Evolutionary conservation across 2,113 vertebrate species (phyloP), one percentile per base, ranked within the genome.

Genomic region (Indicator maculatus): DNA sequence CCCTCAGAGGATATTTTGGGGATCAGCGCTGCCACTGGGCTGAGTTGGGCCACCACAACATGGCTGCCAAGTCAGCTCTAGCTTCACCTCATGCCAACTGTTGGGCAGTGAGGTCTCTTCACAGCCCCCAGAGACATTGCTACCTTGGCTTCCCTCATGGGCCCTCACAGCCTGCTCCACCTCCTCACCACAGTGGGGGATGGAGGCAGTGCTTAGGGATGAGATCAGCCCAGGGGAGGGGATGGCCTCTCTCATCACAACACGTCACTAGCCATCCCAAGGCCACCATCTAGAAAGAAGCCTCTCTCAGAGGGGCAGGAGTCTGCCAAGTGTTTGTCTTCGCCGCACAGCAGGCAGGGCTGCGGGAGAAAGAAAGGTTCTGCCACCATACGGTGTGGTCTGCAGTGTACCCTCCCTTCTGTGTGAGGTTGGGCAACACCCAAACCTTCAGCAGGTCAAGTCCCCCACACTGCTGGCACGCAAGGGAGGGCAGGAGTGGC

Each of bases 331-430:
- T 1, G 1, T 44, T 58, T 58, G 5, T 39, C 44, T 47, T 66
- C 59, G 31, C 47, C 16, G 12, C 0, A 0, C 0, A 50, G 33
- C 58, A 18, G 17, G 26, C 79, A 79, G 9, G 41, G 31, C 31
- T 1, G 1, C 0, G 0, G 14, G 8, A 55, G 64, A 41, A 73
- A 24, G 27, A 36, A 55, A 60, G 12, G n/a, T 9, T 18, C 18
- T 56, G 27, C 8, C 3, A 5, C n/a, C 45, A 17, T 13, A 8
- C 44, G 18, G 28, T 3, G 6, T 1, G 38, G 8, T 8, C 67
- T 12, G 36, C n/a, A 28, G 56, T 0, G 0, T 28, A 14, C 38
- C 1, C 0, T 36, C 5, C 8, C 11, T 28, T 8, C n/a, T 2
- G 4, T 1, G 0, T 5, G 4, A 23, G 24, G 44, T 4, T 19